Percentiles rank a stretch among this genome's conserved stretches.
Conservation (phyloP, 1,140 invertebrate genomes). For the Pogonognathellus flavescens region DNA sequence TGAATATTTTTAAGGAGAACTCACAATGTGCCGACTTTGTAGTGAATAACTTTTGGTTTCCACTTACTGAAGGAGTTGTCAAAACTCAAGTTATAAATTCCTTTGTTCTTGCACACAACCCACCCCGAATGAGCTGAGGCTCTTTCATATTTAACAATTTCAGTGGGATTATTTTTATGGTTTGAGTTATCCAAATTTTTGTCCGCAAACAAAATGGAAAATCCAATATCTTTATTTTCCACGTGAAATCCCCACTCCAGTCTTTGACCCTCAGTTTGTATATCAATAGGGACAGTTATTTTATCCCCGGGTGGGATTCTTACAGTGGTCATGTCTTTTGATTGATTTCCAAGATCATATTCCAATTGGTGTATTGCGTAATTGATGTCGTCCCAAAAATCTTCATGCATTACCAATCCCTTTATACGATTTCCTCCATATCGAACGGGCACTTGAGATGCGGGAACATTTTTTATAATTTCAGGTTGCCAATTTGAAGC, state of each 20-base stretch:
- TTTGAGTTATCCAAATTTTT: neutral
- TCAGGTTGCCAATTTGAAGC: neutral
- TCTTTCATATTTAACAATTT: slow-evolving; percentile 3
- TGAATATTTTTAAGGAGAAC: too few relatives aligned
- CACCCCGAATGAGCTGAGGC: neutral
- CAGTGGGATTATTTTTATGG: neutral
- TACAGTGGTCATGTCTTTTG: neutral
- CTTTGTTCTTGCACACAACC: slow-evolving; percentile 23
- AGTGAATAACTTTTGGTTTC: slow-evolving; percentile 22
- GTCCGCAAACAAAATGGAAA: neutral
- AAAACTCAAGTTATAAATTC: neutral
- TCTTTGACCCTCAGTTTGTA: neutral
- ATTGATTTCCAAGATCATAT: neutral
- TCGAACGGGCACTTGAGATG: neutral
- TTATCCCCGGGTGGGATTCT: neutral
- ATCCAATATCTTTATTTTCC: slow-evolving; percentile 21
- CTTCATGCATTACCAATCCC: neutral
- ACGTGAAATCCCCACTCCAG: slow-evolving; percentile 24
- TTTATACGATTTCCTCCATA: slow-evolving; percentile 34
- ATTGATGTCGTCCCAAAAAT: slow-evolving; percentile 17
- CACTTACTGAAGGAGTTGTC: slow-evolving; percentile 36
- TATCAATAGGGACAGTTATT: neutral
- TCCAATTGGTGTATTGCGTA: neutral
- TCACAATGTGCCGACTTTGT: slow-evolving; percentile 21
- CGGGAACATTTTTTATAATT: neutral